Percentiles rank a stretch among this genome's conserved stretches.
Conservation (phyloP, 2,797 vertebrate genomes). For the Coilia nasus region DNA sequence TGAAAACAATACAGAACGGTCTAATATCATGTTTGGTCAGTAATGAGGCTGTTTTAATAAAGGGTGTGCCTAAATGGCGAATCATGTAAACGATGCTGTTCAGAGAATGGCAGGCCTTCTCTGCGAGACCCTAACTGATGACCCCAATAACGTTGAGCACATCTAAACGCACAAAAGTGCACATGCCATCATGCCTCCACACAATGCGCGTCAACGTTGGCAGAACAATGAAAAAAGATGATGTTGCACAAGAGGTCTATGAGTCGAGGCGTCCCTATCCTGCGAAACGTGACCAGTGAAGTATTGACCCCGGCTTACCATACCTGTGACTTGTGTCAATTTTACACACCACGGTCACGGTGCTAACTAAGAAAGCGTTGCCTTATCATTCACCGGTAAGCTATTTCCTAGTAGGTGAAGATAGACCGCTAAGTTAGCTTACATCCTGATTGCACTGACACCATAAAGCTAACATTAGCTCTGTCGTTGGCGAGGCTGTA, state of each 20-base stretch:
- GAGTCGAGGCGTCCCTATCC: neutral
- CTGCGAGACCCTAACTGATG: neutral
- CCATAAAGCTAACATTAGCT: slow-evolving; percentile 1
- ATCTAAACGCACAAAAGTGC: slow-evolving; percentile 28
- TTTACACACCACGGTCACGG: neutral
- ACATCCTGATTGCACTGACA: slow-evolving; percentile 12
- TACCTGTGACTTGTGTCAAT: neutral
- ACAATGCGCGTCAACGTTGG: slow-evolving; percentile 38
- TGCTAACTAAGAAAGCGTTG: neutral
- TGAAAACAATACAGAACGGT: neutral
- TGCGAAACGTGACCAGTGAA: neutral
- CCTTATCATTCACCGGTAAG: neutral
- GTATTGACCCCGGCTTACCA: neutral
- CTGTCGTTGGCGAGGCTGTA: neutral
- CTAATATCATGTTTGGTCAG: neutral
- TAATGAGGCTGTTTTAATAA: neutral
- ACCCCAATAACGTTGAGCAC: slow-evolving; percentile 21
- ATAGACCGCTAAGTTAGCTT: neutral
- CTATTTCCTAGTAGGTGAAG: neutral
- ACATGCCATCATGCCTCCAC: slow-evolving; percentile 35
- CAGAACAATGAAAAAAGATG: slow-evolving; percentile 51
- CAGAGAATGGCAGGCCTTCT: neutral
- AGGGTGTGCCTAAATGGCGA: neutral
- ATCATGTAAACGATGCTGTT: neutral
- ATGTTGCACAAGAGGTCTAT: slow-evolving; percentile 42